Conservation (phyloP, 2,113 vertebrate genomes). For the Onychostoma macrolepis region DNA sequence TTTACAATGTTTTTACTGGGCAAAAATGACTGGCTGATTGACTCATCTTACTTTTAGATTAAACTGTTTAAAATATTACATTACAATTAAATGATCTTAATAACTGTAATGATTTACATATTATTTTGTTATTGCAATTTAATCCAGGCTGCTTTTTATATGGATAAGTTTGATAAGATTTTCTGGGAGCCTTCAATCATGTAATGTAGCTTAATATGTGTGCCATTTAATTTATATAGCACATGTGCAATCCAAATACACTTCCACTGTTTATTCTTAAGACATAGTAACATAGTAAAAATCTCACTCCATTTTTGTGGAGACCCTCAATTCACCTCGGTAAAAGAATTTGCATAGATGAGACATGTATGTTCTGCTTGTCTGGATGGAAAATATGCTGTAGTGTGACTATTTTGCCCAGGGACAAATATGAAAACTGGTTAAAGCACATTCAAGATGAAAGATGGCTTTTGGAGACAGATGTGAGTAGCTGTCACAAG, state of each 20-base stretch:
- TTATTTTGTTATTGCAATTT: not conserved
- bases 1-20: not conserved
- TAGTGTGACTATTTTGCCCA: conserved; percentile 14
- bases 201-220: not conserved
- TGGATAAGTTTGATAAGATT: not conserved
- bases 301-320: not conserved
- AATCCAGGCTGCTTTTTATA: not conserved
- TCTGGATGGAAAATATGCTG: not conserved
- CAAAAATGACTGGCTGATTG: not conserved
- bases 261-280: not conserved
- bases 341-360: conserved; percentile 36
- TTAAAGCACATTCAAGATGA: conserved; percentile 52
- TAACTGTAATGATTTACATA: not conserved
- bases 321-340: not conserved
- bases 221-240: not conserved
- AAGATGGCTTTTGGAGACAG: conserved; percentile 60
- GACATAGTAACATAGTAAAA: not conserved
- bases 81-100: not conserved
- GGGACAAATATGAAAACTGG: conserved; percentile 18
- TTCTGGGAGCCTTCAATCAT: not conserved
- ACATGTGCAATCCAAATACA: not conserved
- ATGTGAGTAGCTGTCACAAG: conserved; percentile 67
- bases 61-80: not conserved
- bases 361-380: conserved; percentile 29
- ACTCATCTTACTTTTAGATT: not conserved